phyloP scores from a whole-genome alignment of 1,140 invertebrate species.

The Panulirus ornatus region DNA sequence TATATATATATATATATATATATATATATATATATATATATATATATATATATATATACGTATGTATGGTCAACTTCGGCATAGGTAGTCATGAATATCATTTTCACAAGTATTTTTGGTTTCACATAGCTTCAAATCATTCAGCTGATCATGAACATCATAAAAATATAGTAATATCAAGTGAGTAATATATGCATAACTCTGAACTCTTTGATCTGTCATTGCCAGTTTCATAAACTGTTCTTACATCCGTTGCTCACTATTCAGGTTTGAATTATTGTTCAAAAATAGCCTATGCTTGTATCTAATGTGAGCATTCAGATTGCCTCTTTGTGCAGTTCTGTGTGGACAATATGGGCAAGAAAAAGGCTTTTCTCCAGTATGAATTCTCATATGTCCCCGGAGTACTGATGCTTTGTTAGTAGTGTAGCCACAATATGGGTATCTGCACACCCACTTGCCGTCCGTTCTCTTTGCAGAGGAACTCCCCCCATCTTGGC shows the following conservation, averaged over 20 bases:
- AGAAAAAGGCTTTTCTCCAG: slow-evolving; percentile 37
- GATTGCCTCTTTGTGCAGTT: slow-evolving; percentile 49
- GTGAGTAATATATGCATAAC: background rate
- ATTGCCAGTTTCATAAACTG: background rate
- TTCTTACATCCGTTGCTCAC: background rate
- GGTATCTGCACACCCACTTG: slow-evolving; percentile 40
- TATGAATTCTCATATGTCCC: slow-evolving; percentile 43
- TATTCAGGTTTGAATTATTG: background rate
- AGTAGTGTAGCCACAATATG: slow-evolving; percentile 43
- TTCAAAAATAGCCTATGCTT: background rate
- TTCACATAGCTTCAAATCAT: too few species aligned
- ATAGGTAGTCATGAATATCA: too few species aligned
- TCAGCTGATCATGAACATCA: too few species aligned
- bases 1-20: too few species aligned
- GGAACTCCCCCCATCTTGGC: slow-evolving; percentile 21
- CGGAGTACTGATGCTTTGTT: slow-evolving; percentile 40
- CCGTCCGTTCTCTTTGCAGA: background rate
- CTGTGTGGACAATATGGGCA: slow-evolving; percentile 42
- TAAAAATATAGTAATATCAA: too few species aligned
- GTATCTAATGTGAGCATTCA: slow-evolving; percentile 48
- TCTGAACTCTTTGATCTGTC: background rate
- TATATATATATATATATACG: too few species aligned
- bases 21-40: too few species aligned
- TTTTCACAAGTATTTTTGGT: too few species aligned
- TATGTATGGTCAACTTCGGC: too few species aligned